Evolutionary conservation across 1,140 invertebrate genomes (phyloP).

Genomic region (Drosophila dunni): DNA sequence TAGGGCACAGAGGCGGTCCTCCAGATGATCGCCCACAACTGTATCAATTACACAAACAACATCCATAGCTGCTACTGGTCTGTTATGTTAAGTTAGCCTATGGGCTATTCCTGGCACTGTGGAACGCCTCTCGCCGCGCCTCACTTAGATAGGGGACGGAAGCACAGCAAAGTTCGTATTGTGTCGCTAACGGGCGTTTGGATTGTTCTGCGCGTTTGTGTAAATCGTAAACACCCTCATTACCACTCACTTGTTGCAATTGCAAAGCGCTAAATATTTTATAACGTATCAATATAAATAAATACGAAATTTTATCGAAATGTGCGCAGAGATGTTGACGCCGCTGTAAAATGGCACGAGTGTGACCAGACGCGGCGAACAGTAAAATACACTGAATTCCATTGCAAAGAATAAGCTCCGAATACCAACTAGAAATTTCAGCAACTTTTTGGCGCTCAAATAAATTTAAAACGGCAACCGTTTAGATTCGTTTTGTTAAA

Average conservation of each 20-base stretch:
- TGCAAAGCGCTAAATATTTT: constrained; percentile 66
- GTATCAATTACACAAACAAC: constrained; percentile 96
- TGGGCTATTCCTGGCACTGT: constrained; percentile 62
- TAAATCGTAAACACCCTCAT: constrained; percentile 61
- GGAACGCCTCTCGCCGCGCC: constrained; percentile 8
- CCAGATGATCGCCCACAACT: constrained; percentile 89
- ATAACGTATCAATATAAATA: constrained; percentile 53
- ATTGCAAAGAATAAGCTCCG: neutral
- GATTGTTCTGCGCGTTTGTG: constrained; percentile 37
- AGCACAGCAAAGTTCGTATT: constrained; percentile 22
- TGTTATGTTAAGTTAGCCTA: constrained; percentile 20
- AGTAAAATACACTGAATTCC: constrained; percentile 14
- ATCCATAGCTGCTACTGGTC: constrained; percentile 89
- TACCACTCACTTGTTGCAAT: constrained; percentile 65
- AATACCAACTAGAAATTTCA: too few species aligned
- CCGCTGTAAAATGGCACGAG: constrained; percentile 42
- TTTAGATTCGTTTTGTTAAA: neutral
- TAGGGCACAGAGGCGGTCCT: constrained; percentile 91
- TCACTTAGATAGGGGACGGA: constrained; percentile 33
- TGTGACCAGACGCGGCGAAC: constrained; percentile 23
- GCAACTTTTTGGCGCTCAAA: neutral
- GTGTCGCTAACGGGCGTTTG: constrained; percentile 35
- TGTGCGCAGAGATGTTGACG: constrained; percentile 58
- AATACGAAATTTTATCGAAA: constrained; percentile 62
- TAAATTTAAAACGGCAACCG: neutral